Base-by-base conservation (phyloP, 1,140 invertebrate species). In the Eulimnadia texana region DNA sequence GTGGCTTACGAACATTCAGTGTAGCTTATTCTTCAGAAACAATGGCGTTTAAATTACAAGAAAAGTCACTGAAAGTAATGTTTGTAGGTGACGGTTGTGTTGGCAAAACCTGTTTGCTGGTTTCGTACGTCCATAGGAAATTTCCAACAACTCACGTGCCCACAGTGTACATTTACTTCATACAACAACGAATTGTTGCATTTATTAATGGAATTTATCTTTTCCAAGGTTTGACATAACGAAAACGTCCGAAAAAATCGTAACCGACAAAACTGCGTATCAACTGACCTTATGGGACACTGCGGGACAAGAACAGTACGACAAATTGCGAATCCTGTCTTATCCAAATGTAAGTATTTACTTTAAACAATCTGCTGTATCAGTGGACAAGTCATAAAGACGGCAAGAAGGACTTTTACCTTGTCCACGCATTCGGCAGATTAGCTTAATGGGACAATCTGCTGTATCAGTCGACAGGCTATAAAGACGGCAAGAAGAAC, bases 281-380 rank as follows among this genome's bases (percentile, higher is more conserved):
- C 82, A 85, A 68, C 79, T 91, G 68, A 85, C 85, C 20, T 72
- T 96, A 3, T 97, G 92, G 92, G 93, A 97, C 68, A 96, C 93
- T 9, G 88, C 89, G 1, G 91, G 92, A 2, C 92, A 96, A 74
- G 93, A 97, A 74, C 93, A 96, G 73, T 98, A 97, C 69, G 93
- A 98, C 73, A 77, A 93, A 70, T 76, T 98, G 1, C 77, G 93
- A 1, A 33, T 91, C 0, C 74, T 96, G 10, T 89, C 87, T 25
- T 96, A 96, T 74, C 90, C 90, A 60, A 85, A 87, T 70, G 86
- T 92, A 73, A 81, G 80, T 77, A 25, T 60, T 9, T 16, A 42
- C 16, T 16, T 42, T 6, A 9, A 42, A 9, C 16, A 42, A 16
- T 42, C 16, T 16, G 16, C 16, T 42, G 33, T 9, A 9, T 9